Evolutionary conservation across 2,113 vertebrate species (phyloP).

Genomic region (Genyomyrus donnyi): DNA sequence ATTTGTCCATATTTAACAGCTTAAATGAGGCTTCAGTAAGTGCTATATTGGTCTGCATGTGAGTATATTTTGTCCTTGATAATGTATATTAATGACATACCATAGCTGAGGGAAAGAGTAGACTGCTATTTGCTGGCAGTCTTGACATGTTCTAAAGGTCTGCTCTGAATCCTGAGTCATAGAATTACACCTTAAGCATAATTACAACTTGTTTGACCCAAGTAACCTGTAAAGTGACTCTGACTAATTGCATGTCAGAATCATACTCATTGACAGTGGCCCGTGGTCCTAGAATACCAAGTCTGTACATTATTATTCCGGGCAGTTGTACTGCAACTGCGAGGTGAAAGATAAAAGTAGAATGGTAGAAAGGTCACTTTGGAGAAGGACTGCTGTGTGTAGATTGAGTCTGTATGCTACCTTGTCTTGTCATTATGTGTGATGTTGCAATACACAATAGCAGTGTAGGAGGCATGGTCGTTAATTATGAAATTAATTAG

Average conservation of each 20-base stretch:
- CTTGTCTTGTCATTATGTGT: neutral
- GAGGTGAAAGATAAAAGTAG: neutral
- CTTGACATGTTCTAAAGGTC: neutral
- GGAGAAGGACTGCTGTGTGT: neutral
- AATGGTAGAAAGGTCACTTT: neutral
- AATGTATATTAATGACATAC: neutral
- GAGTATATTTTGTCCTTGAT: constrained; percentile 17
- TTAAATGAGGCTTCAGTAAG: neutral
- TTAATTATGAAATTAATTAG: neutral
- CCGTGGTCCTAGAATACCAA: constrained; percentile 1
- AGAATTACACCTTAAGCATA: constrained; percentile 25
- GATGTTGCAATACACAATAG: neutral
- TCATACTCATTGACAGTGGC: neutral
- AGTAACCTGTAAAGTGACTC: constrained; percentile 38
- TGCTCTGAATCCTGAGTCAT: neutral
- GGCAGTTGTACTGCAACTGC: neutral
- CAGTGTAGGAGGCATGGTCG: neutral
- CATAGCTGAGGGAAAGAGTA: neutral
- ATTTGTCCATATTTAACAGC: neutral
- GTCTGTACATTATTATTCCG: constrained; percentile 4
- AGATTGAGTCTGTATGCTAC: neutral
- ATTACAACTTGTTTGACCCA: constrained; percentile 38
- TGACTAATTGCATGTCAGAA: constrained; percentile 18
- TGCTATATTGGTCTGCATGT: neutral
- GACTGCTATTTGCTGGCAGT: neutral